These are phyloP conservation scores for Danaus melanippus DNA, from an alignment of 1,140 invertebrate species.

Conservation along the genomic window DNA sequence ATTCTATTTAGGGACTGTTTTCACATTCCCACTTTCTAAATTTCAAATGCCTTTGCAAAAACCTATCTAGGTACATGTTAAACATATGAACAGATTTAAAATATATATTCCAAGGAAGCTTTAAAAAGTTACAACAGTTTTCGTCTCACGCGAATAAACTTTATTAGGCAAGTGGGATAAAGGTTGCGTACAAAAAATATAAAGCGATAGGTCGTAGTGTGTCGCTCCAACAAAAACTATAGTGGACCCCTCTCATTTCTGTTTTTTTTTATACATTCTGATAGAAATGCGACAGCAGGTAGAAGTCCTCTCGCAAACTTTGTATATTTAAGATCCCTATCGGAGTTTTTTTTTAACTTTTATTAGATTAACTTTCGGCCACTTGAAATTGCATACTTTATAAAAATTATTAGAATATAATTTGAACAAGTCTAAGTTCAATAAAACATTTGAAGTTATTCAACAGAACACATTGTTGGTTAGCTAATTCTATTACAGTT, in stretches of 20 bases:
- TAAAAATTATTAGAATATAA: no score
- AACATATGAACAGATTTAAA: slow-evolving; percentile 1
- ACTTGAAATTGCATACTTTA: slow-evolving; percentile 3
- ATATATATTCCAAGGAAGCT: background rate
- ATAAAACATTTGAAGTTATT: no score
- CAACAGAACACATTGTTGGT: no score
- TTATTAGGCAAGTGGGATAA: slow-evolving; percentile 63
- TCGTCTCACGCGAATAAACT: slow-evolving; percentile 52
- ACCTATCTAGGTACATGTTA: slow-evolving; percentile 1
- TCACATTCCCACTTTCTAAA: no score
- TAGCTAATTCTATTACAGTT: no score
- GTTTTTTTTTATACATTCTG: slow-evolving; percentile 48
- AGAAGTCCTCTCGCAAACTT: slow-evolving; percentile 57
- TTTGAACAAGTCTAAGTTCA: no score
- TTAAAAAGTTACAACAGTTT: slow-evolving; percentile 28
- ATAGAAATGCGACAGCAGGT: slow-evolving; percentile 59
- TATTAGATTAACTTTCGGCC: slow-evolving; percentile 13
- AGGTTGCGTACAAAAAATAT: slow-evolving; percentile 55
- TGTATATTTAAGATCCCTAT: slow-evolving; percentile 32
- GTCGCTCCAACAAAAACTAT: slow-evolving; percentile 61
- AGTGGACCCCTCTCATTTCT: slow-evolving; percentile 57
- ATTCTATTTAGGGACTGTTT: no score
- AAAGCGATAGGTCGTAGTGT: slow-evolving; percentile 56
- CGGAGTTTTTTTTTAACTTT: slow-evolving; percentile 23
- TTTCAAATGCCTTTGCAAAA: background rate